Evolutionary conservation across 2,113 vertebrate genomes (phyloP).

Genomic region (Chloebia gouldiae): DNA sequence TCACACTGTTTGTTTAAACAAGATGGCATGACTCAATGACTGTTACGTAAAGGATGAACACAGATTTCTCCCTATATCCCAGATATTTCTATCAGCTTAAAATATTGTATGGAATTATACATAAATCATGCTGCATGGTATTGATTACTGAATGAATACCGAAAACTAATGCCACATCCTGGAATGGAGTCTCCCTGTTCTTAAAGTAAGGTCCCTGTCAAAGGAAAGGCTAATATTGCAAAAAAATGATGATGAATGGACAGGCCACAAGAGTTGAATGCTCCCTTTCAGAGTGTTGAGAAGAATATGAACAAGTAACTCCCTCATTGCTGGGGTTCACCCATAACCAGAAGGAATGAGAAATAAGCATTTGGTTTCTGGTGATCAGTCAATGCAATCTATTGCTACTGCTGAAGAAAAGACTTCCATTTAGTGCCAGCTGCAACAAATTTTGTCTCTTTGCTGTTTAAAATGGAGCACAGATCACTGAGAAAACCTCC

Average conservation of each 20-base stretch:
- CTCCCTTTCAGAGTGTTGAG: background rate
- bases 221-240: background rate
- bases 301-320: background rate
- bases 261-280: background rate
- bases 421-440: background rate
- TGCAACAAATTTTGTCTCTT: background rate
- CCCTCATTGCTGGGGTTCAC: background rate
- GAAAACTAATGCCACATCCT: background rate
- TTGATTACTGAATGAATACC: background rate
- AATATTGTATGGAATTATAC: background rate
- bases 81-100: background rate
- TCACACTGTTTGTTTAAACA: conserved; percentile 56
- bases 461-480: background rate
- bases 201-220: background rate
- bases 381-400: background rate
- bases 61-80: conserved; percentile 1
- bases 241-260: background rate
- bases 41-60: conserved; percentile 36
- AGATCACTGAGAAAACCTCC: background rate
- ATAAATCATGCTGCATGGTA: background rate
- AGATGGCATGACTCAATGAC: conserved; percentile 21
- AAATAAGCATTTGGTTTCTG: conserved; percentile 16
- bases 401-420: background rate
- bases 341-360: background rate
- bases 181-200: background rate